Evolutionary conservation across 1,140 invertebrate genomes (phyloP), one percentile per base, ranked within the genome.

Genomic region (Ips nitidus): DNA sequence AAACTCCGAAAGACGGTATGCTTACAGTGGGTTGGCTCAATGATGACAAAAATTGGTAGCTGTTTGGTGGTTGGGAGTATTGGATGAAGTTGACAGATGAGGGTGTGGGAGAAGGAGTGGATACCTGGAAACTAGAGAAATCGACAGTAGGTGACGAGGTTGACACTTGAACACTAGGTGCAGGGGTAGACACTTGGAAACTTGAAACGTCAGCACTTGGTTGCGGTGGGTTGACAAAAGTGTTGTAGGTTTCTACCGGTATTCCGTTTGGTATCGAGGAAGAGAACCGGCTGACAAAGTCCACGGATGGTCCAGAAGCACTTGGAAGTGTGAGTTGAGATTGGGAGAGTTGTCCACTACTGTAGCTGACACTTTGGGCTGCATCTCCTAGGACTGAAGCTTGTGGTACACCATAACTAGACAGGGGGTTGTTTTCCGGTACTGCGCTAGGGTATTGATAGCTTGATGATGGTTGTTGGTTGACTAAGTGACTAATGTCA

Each of bases 331-430:
- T 4, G 22, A 66, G 38, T 41, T 66, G 53, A 36, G 39, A 53
- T n/a, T 8, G 22, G 36, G 6, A 39, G 1, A 36, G 6, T 40
- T 5, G 7, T 59, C 8, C 57, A 55, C 37, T 50, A 38, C 47
- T 65, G 37, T 8, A 65, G n/a, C 2, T 4, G 7, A n/a, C 39
- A 52, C 45, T 57, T 56, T 61, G 52, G n/a, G 38, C 53, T 2
- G 22, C 38, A 37, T 52, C 47, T 50, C 69, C 69, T 50, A 66
- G 22, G 2, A 71, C 56, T 43, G 69, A 71, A 45, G 4, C 45
- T 45, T 53, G 43, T 1, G 69, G 63, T n/a, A 56, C 69, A 42
- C 57, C 69, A 50, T 66, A 71, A 39, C 69, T 71, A 7, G 61
- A 52, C 3, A n/a, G 3, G 1, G 63, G 53, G 43, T 56, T 2